Base-by-base conservation (phyloP, 2,888 invertebrate genomes). In the Tenthredo notha region DNA sequence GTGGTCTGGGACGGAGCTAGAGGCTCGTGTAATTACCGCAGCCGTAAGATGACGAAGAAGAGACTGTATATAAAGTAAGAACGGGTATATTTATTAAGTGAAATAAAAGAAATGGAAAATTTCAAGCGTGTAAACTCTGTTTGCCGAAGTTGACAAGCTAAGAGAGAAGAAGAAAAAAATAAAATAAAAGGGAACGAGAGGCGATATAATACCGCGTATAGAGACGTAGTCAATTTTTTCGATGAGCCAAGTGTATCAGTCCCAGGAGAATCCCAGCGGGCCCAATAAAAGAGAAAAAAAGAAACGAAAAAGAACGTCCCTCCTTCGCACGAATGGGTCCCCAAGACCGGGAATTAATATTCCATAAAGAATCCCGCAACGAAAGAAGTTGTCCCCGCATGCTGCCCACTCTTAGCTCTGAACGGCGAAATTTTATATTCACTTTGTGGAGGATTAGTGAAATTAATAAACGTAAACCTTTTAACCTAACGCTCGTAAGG, bases 391-490 rank as follows among this genome's bases (percentile, higher is more conserved):
- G 83, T 83, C 83, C 83, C 83, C 80, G 61, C 40, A 61, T 25
- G 50, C 77, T 33, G 58, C 80, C 80, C 80, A 80, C 80, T 83
- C 83, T 21, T n/a, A 12, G 9, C 61, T 21, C 9, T 67, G 83
- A 67, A 83, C 83, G 67, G 83, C 83, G 50, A 83, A 83, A 83
- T 83, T 83, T 83, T 83, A 83, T 83, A 83, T 83, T 83, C 83
- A 83, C 83, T 83, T 83, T 83, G 83, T 83, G 87, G 87, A 78
- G 89, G 89, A 92, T 92, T 92, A 92, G 90, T 89, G 87, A 90
- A 92, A 92, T 91, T 92, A 92, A 92, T 92, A 91, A 92, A 91
- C 92, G 91, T 92, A 92, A 92, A 92, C 90, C 91, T 92, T 90
- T 91, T 90, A 90, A 91, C 90, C 90, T 91, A 91, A 92, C 90